Percentiles rank a stretch among this genome's conserved stretches.
Conservation (phyloP, 2,113 vertebrate genomes). For the Sprattus sprattus region DNA sequence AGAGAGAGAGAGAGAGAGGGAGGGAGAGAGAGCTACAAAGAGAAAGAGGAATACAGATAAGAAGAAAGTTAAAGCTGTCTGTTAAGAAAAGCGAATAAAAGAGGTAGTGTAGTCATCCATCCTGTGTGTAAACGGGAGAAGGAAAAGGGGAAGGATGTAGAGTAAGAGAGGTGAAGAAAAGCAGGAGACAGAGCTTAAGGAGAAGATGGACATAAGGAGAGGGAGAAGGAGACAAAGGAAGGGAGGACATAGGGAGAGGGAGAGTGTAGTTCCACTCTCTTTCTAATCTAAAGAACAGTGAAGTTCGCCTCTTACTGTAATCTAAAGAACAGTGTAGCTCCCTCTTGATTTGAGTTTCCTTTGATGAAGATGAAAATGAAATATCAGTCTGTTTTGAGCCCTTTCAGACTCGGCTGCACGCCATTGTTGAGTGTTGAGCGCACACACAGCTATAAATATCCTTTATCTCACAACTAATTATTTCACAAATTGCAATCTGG, state of each 20-base stretch:
- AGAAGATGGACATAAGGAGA: neutral
- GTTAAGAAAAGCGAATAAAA: no score
- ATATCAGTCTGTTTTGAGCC: no score
- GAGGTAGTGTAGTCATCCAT: no score
- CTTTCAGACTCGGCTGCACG: no score
- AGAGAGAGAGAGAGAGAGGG: neutral
- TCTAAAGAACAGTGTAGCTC: neutral
- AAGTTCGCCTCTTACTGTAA: neutral
- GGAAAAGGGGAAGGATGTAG: no score
- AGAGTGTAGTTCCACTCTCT: no score
- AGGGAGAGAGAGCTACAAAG: no score
- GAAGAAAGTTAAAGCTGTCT: neutral
- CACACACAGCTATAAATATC: no score
- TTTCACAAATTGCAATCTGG: neutral
- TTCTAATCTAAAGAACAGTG: neutral
- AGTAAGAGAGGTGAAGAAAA: neutral
- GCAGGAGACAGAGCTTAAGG: neutral
- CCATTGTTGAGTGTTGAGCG: no score
- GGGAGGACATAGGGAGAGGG: no score
- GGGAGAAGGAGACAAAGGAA: neutral
- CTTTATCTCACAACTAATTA: neutral
- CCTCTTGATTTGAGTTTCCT: neutral
- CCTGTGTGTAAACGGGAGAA: no score
- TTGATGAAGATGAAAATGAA: neutral
- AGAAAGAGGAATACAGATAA: no score